Evolutionary conservation across 2,113 vertebrate species (phyloP).

Genomic region (Anas platyrhynchos): DNA sequence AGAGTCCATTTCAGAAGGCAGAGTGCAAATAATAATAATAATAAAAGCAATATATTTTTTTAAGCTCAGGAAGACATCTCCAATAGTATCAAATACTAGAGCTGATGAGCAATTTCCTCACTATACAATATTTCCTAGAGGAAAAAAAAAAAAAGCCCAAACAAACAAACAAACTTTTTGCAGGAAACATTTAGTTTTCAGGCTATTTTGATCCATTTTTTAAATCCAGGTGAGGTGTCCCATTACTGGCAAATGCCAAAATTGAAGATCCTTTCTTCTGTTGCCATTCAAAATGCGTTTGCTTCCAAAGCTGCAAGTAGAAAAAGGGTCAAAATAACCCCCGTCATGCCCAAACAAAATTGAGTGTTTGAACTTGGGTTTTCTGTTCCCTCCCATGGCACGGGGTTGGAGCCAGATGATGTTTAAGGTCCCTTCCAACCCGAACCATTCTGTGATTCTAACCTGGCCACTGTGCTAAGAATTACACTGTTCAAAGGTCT

Average conservation of each 20-base stretch:
- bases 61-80: background rate
- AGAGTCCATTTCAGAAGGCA: background rate
- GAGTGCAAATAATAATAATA: background rate
- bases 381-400: background rate
- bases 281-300: background rate
- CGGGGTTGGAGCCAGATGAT: background rate
- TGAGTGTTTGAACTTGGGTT: background rate
- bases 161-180: background rate
- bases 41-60: background rate
- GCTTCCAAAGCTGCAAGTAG: background rate
- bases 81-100: slow-evolving; percentile 2
- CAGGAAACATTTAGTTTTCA: background rate
- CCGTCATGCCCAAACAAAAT: background rate
- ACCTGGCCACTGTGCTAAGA: background rate
- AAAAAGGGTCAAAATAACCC: background rate
- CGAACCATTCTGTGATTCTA: background rate
- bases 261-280: background rate
- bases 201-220: background rate
- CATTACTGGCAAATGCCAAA: background rate
- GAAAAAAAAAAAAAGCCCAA: background rate
- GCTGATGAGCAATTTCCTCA: background rate
- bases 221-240: background rate
- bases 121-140: background rate
- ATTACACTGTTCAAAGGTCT: background rate
- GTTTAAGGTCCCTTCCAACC: background rate